Conservation (phyloP, 2,888 invertebrate species). For the Volucella bombylans region DNA sequence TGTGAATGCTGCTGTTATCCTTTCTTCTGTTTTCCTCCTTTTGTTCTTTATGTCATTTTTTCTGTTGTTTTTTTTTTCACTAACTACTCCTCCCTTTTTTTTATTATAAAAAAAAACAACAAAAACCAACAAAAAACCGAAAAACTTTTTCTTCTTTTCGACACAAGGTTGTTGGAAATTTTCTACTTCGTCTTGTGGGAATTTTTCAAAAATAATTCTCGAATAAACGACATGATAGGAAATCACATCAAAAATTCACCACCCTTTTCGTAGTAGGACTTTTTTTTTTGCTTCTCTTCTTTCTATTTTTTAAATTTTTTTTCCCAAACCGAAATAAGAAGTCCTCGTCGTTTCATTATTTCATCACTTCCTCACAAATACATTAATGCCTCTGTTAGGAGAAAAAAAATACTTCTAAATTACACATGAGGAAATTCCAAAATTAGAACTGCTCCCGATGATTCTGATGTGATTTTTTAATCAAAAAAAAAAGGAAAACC, state of each 20-base stretch:
- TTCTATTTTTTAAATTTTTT: constrained; percentile 30
- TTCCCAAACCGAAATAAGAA: constrained; percentile 20
- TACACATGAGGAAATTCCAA: constrained; percentile 31
- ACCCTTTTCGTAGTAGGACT: not conserved
- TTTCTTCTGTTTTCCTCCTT: constrained; percentile 63
- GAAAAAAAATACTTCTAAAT: constrained; percentile 2
- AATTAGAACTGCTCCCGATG: constrained; percentile 14
- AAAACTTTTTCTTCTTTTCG: constrained; percentile 10
- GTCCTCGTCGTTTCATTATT: constrained; percentile 56
- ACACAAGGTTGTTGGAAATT: constrained; percentile 44
- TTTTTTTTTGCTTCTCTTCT: not conserved
- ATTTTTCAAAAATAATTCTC: constrained; percentile 45
- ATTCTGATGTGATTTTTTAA: no score
- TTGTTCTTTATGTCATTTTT: constrained; percentile 73
- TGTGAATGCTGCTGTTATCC: constrained; percentile 60
- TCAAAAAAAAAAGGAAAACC: constrained; percentile 13
- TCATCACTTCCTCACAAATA: constrained; percentile 37
- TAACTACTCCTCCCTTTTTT: constrained; percentile 71
- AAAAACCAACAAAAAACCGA: no score
- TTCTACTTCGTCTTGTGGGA: constrained; percentile 27
- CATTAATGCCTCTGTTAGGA: not conserved
- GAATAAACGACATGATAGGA: constrained; percentile 34
- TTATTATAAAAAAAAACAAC: constrained; percentile 1
- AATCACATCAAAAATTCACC: constrained; percentile 25
- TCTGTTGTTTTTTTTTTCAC: constrained; percentile 58